A percentile compares a stretch with the other conserved stretches of the same genome.
Evolutionary conservation across 2,888 invertebrate genomes (phyloP).

Genomic region (Drosophila mayaguana): DNA sequence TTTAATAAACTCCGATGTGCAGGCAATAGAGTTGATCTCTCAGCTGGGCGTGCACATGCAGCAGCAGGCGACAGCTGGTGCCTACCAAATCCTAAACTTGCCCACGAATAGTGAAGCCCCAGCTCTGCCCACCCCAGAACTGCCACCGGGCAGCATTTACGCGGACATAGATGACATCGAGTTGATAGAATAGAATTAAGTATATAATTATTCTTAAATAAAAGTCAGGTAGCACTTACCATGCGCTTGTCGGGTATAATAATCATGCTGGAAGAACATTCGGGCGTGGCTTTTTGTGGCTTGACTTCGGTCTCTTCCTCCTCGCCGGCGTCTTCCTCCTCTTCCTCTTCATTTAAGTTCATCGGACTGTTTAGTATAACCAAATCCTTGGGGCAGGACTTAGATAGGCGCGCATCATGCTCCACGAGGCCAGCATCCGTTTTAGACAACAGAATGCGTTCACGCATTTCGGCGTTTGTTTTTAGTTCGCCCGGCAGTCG

Average conservation of each 20-base stretch:
- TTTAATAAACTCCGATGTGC: slow-evolving; percentile 77
- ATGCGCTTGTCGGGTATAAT: slow-evolving; percentile 75
- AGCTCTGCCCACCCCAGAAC: slow-evolving; percentile 30
- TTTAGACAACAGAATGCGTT: slow-evolving; percentile 60
- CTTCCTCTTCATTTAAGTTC: slow-evolving; percentile 56
- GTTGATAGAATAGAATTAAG: slow-evolving; percentile 72
- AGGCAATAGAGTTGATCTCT: slow-evolving; percentile 80
- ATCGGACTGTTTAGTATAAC: slow-evolving; percentile 74
- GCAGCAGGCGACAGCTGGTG: slow-evolving; percentile 77
- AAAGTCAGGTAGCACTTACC: slow-evolving; percentile 65
- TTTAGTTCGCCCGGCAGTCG: slow-evolving; percentile 68
- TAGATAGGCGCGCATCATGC: slow-evolving; percentile 60
- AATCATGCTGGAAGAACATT: slow-evolving; percentile 73
- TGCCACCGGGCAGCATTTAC: slow-evolving; percentile 66
- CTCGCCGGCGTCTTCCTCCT: slow-evolving; percentile 31
- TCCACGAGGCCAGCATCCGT: slow-evolving; percentile 55
- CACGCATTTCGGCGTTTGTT: slow-evolving; percentile 69
- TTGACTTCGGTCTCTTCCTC: slow-evolving; percentile 62
- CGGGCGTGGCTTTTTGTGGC: slow-evolving; percentile 71
- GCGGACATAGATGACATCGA: slow-evolving; percentile 83
- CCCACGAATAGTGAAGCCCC: slow-evolving; percentile 44
- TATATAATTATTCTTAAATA: slow-evolving; percentile 21
- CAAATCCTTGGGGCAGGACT: slow-evolving; percentile 58
- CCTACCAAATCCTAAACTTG: slow-evolving; percentile 71
- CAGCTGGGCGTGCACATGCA: slow-evolving; percentile 82